A percentile compares a stretch with the other conserved stretches of the same genome.
Evolutionary conservation across 2,888 invertebrate genomes (phyloP).

Genomic region (Mallateleia sp.): DNA sequence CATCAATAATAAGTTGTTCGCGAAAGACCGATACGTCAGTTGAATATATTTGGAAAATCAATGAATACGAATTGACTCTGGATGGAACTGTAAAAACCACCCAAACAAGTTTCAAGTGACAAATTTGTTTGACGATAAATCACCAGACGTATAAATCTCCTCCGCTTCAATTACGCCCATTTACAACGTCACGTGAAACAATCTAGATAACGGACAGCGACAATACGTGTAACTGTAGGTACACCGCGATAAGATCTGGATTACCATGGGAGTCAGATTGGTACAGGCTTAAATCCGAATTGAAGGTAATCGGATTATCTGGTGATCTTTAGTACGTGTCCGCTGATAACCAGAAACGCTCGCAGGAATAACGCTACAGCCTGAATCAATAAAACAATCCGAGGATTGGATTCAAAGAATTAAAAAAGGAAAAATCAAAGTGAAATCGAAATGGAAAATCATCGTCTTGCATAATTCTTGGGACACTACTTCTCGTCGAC

Average conservation of each 20-base stretch:
- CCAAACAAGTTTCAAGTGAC: slow-evolving; percentile 3
- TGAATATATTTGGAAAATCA: no score
- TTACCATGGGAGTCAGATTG: slow-evolving; percentile 56
- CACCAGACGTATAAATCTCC: slow-evolving; percentile 28
- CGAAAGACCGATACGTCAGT: no score
- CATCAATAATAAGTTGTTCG: no score
- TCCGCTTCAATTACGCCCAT: slow-evolving; percentile 45
- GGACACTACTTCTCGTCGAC: no score
- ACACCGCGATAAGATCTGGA: slow-evolving; percentile 51
- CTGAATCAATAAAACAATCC: slow-evolving; percentile 24
- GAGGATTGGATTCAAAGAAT: no score
- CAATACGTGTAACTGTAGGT: slow-evolving; percentile 55
- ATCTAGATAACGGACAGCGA: slow-evolving; percentile 47
- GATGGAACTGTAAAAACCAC: background rate
- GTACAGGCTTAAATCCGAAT: slow-evolving; percentile 53
- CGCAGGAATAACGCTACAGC: background rate
- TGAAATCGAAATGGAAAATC: no score
- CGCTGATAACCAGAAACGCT: slow-evolving; percentile 27
- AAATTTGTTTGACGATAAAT: slow-evolving; percentile 36
- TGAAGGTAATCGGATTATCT: slow-evolving; percentile 59
- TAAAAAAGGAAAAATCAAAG: no score
- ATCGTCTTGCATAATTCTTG: no score
- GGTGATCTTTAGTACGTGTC: slow-evolving; percentile 38
- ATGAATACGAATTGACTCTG: no score
- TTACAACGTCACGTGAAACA: slow-evolving; percentile 59